Conservation (phyloP, 2,797 vertebrate genomes). For the Aldrovandia affinis region DNA sequence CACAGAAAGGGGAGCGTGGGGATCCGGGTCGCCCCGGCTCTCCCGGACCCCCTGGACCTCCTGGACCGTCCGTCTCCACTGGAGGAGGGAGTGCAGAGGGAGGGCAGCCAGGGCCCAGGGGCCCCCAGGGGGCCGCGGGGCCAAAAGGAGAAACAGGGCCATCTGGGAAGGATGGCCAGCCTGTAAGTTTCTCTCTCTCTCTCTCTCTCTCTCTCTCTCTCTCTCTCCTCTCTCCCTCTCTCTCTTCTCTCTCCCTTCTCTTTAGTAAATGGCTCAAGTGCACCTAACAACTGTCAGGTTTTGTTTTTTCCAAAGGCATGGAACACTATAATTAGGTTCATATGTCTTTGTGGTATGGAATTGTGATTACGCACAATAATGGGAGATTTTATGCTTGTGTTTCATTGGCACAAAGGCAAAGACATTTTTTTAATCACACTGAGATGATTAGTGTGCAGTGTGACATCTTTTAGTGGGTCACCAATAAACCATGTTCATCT, state of each 20-base stretch:
- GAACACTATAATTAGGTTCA: background rate
- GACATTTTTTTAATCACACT: slow-evolving; percentile 8
- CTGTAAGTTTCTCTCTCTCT: slow-evolving; percentile 58
- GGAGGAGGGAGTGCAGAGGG: slow-evolving; percentile 38
- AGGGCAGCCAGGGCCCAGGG: slow-evolving; percentile 65
- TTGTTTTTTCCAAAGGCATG: background rate
- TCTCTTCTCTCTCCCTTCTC: background rate
- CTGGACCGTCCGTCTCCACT: slow-evolving; percentile 48
- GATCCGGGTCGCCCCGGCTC: slow-evolving; percentile 63
- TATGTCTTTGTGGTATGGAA: background rate
- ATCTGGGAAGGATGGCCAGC: slow-evolving; percentile 68
- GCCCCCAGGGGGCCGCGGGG: slow-evolving; percentile 60
- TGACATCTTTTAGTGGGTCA: background rate
- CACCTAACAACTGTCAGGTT: background rate
- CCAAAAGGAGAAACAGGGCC: slow-evolving; percentile 58
- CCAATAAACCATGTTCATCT: background rate
- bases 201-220: background rate
- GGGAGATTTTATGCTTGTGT: slow-evolving; percentile 5
- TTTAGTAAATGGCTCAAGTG: background rate
- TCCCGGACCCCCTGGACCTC: slow-evolving; percentile 59
- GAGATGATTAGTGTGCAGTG: slow-evolving; percentile 8
- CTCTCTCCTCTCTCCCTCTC: background rate
- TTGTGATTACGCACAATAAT: background rate
- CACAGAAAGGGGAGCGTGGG: slow-evolving; percentile 68
- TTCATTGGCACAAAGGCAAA: slow-evolving; percentile 21